Conservation (phyloP, 2,888 invertebrate species). For the Ochropleura leucogaster region DNA sequence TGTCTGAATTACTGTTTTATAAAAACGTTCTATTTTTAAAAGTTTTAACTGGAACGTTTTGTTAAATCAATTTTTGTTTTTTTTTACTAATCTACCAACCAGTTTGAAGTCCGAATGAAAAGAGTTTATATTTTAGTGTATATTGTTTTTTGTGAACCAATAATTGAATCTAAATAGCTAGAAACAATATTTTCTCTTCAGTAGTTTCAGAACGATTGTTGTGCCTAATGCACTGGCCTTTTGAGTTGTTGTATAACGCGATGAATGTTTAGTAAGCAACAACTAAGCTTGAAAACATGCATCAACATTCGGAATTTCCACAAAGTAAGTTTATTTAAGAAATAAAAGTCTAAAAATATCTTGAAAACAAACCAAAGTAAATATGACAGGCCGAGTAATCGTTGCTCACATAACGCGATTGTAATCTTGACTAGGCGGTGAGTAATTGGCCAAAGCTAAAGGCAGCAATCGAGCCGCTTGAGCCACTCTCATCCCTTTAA, state of each 20-base stretch:
- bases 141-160: neutral
- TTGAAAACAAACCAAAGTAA: slow-evolving; percentile 68
- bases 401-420: slow-evolving; percentile 76
- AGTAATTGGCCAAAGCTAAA: slow-evolving; percentile 88
- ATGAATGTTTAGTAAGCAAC: neutral
- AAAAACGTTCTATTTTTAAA: neutral
- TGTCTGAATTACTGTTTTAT: neutral
- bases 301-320: neutral
- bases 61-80: neutral
- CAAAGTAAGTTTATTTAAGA: slow-evolving; percentile 9
- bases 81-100: neutral
- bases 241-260: neutral
- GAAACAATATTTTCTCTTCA: neutral
- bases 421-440: slow-evolving; percentile 84
- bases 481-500: slow-evolving; percentile 89
- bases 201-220: neutral
- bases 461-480: slow-evolving; percentile 86
- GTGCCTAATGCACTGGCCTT: neutral
- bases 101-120: neutral
- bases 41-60: neutral
- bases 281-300: neutral
- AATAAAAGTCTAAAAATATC: slow-evolving; percentile 52
- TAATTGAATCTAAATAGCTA: neutral
- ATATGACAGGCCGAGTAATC: slow-evolving; percentile 69
- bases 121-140: neutral